Evolutionary conservation across 64 coral and sea anemone genomes (phyloP).

Genomic region (Catalaphyllia jardinei): DNA sequence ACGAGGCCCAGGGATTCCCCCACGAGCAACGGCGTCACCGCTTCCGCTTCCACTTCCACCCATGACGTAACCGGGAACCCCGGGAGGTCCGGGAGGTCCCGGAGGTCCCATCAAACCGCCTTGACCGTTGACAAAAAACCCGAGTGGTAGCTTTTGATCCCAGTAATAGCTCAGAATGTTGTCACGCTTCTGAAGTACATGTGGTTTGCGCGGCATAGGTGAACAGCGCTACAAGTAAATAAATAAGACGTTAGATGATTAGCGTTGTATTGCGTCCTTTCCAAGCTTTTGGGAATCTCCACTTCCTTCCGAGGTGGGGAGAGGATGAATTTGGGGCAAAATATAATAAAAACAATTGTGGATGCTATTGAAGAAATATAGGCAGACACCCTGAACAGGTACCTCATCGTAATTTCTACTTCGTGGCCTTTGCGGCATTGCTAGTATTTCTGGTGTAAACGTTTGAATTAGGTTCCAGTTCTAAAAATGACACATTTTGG

Average conservation of each 20-base stretch:
- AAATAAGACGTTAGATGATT: not conserved
- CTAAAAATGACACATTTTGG: too few relatives aligned
- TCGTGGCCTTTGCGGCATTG: too few relatives aligned
- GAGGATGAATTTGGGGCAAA: too few relatives aligned
- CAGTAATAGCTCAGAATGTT: slow-evolving; percentile 55
- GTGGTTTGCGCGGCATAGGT: slow-evolving; percentile 24
- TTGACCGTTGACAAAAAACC: slow-evolving; percentile 86
- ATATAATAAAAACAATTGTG: too few relatives aligned
- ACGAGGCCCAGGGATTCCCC: slow-evolving; percentile 76
- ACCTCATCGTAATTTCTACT: too few relatives aligned
- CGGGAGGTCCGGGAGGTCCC: slow-evolving; percentile 71
- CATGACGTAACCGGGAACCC: not conserved
- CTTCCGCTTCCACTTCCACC: slow-evolving; percentile 87
- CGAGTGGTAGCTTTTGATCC: slow-evolving; percentile 79
- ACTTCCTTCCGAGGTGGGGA: too few relatives aligned
- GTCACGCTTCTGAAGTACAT: not conserved
- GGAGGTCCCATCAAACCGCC: slow-evolving; percentile 59
- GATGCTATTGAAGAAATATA: too few relatives aligned
- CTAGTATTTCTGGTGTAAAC: too few relatives aligned
- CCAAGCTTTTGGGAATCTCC: too few relatives aligned
- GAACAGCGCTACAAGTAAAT: slow-evolving; percentile 34
- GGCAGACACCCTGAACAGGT: too few relatives aligned
- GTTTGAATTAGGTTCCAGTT: too few relatives aligned
- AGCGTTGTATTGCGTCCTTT: not conserved
- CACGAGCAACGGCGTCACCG: slow-evolving; percentile 47